Evolutionary conservation across 2,113 vertebrate genomes (phyloP).

Genomic region (Sardina pilchardus): DNA sequence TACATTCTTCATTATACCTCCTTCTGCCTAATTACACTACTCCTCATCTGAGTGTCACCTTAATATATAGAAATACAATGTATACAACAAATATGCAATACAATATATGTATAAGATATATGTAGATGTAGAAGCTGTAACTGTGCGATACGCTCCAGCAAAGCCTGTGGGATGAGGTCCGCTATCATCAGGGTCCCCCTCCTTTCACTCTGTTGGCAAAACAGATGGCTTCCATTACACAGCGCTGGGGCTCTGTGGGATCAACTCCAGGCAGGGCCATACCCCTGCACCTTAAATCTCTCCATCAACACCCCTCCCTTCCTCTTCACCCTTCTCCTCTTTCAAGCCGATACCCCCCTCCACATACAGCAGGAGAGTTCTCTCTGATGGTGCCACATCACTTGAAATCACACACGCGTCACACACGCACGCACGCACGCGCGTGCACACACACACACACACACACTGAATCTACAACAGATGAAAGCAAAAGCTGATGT

Average conservation of each 20-base stretch:
- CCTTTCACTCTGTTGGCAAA: conserved; percentile 7
- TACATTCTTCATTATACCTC: not conserved
- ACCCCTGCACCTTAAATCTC: conserved; percentile 18
- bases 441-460: too few relatives aligned
- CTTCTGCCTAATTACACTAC: not conserved
- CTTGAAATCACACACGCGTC: too few relatives aligned
- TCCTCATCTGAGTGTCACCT: not conserved
- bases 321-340: not conserved
- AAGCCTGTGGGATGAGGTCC: not conserved
- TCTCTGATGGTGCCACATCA: too few relatives aligned
- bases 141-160: not conserved
- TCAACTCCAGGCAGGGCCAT: conserved; percentile 28
- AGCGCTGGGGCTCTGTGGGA: not conserved
- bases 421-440: too few relatives aligned
- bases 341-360: not conserved
- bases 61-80: not conserved
- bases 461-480: not conserved
- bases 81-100: not conserved
- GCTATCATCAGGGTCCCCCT: not conserved
- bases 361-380: not conserved
- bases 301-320: conserved; percentile 11
- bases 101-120: not conserved
- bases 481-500: not conserved
- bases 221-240: conserved; percentile 66
- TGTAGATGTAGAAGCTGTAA: not conserved